Percentiles rank a stretch among this genome's conserved stretches.
phyloP scores from a whole-genome alignment of 2,888 invertebrate genomes.

The Macrophya alboannulata region DNA sequence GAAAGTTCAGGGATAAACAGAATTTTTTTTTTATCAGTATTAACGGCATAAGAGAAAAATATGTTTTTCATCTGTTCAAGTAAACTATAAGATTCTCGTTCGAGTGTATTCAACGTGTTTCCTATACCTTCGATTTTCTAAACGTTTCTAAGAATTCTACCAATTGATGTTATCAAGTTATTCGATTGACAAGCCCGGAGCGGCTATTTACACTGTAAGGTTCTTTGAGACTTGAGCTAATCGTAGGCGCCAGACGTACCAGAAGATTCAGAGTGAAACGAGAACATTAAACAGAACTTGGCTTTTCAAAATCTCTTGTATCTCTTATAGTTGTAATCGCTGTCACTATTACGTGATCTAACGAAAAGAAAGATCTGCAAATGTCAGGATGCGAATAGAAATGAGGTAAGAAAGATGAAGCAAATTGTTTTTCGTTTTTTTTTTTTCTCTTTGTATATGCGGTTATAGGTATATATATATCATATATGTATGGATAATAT shows the following conservation, averaged over 20 bases:
- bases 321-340: not conserved
- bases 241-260: constrained; percentile 40
- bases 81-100: constrained; percentile 36
- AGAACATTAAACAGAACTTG: constrained; percentile 21
- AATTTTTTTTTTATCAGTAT: not conserved
- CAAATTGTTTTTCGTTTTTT: not conserved
- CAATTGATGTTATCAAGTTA: constrained; percentile 46
- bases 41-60: not conserved
- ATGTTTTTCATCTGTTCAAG: constrained; percentile 29
- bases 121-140: constrained; percentile 9
- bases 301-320: constrained; percentile 16
- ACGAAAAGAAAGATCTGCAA: not conserved
- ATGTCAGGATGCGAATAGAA: not conserved
- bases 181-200: constrained; percentile 35
- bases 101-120: constrained; percentile 24
- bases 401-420: not conserved
- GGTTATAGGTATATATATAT: not conserved
- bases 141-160: constrained; percentile 32
- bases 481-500: not conserved
- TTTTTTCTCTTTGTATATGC: not conserved
- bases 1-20: constrained; percentile 24
- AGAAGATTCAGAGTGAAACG: constrained; percentile 52
- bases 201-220: constrained; percentile 23
- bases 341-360: not conserved
- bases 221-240: constrained; percentile 27